phyloP scores from a whole-genome alignment of 2,797 vertebrate species.

The Poecile montanus region DNA sequence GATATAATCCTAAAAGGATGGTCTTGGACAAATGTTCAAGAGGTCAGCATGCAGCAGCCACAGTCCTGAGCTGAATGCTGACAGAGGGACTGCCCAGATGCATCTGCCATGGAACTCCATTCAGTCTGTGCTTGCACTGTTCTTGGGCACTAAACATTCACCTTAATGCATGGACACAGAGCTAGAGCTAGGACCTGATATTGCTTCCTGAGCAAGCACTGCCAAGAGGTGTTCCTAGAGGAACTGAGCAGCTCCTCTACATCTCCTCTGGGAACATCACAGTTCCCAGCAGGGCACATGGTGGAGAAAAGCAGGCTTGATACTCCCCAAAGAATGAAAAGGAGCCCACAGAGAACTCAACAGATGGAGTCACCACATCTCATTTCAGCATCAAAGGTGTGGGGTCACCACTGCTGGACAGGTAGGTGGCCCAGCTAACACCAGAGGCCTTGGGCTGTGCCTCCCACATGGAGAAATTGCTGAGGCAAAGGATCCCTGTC shows the following conservation, averaged over 20 bases:
- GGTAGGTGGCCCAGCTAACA: background rate
- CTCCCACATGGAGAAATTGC: background rate
- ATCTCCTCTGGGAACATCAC: background rate
- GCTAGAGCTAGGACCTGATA: background rate
- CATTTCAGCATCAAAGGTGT: background rate
- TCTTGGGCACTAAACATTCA: background rate
- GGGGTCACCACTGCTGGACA: background rate
- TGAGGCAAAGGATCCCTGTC: background rate
- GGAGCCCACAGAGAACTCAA: background rate
- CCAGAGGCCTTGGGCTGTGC: background rate
- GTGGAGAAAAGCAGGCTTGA: background rate
- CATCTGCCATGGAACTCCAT: background rate
- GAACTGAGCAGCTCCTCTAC: background rate
- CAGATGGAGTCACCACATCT: background rate
- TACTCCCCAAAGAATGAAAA: background rate
- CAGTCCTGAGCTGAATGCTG: background rate
- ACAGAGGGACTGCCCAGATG: background rate
- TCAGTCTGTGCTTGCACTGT: background rate
- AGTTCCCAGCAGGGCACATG: background rate
- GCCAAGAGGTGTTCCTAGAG: background rate
- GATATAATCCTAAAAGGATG: background rate
- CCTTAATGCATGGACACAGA: rapidly evolving
- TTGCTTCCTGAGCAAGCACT: background rate
- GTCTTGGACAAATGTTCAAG: background rate
- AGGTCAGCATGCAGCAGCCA: background rate